Base-by-base conservation (phyloP, 2,797 vertebrate species). In the Parauchenoglanis ngamensis region DNA sequence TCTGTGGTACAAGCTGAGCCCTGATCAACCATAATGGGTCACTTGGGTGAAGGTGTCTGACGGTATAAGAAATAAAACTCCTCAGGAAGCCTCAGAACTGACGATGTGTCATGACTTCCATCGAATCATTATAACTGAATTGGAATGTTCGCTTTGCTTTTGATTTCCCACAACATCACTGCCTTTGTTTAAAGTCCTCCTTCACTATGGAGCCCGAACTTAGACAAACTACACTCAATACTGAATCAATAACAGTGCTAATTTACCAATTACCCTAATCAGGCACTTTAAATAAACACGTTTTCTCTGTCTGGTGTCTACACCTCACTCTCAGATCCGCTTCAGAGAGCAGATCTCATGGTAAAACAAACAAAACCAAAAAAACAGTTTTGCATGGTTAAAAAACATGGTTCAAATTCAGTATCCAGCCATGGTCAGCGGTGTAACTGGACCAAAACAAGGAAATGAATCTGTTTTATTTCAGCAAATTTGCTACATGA, bases 211-310 rank as follows among this genome's bases (percentile, higher is more conserved):
- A 61, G 78, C 17, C 28, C 76, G 35, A 78, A 78, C 52, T 91
- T 89, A 92, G 84, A 85, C 57, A 63, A 63, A 40, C 79, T 81
- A 8, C 87, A 92, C 91, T 93, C 94, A 89, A 95, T 94, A 91
- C 88, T 19, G 85, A 93, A 96, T 96, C 95, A 95, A 95, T 96
- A 93, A 92, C 91, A 82, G 83, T 92, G 93, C 93, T 94, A 93
- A 94, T 95, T 95, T 93, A 94, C 92, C 94, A 95, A 95, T 96
- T 96, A 96, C 91, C 90, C 91, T 94, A 90, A 93, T 94, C 94
- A 92, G 91, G 86, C 91, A 91, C 93, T 93, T 95, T 93, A 95
- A 95, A 95, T 95, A 96, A 94, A 94, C 94, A 94, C 91, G 59
- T 65, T 17, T 67, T 85, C 84, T 82, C 83, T 87, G 73, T 40